Percentiles rank a stretch among this genome's conserved stretches.
Evolutionary conservation across 1,140 invertebrate genomes (phyloP).

Genomic region (Myzus persicae): DNA sequence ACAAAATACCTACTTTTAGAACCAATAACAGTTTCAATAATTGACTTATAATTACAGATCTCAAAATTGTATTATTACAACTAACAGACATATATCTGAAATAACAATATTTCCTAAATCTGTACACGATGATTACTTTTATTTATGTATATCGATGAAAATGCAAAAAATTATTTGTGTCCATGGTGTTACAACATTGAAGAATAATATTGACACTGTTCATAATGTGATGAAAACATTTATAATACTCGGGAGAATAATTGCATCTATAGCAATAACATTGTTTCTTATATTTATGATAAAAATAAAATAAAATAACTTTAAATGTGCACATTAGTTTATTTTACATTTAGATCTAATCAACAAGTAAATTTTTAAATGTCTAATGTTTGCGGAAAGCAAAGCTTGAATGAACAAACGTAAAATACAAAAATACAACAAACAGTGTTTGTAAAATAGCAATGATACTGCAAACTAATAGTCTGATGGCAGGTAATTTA

Average conservation of each 20-base stretch:
- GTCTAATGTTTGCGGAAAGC: slow-evolving; percentile 54
- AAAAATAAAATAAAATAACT: neutral
- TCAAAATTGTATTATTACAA: slow-evolving; percentile 22
- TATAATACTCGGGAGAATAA: neutral
- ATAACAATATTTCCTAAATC: slow-evolving; percentile 29
- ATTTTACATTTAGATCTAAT: neutral
- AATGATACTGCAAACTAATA: slow-evolving; percentile 66
- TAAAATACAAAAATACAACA: slow-evolving; percentile 67
- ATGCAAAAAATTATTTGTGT: slow-evolving; percentile 20
- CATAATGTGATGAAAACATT: neutral
- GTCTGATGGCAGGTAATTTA: slow-evolving; percentile 64
- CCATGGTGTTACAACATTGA: slow-evolving; percentile 26
- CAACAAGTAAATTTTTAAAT: neutral
- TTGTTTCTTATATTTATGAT: slow-evolving; percentile 10
- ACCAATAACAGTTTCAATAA: neutral
- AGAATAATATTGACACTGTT: neutral
- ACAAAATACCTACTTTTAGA: neutral
- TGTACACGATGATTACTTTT: slow-evolving; percentile 16
- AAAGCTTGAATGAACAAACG: slow-evolving; percentile 66
- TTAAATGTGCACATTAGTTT: neutral
- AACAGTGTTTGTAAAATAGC: slow-evolving; percentile 66
- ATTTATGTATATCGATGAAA: slow-evolving; percentile 33
- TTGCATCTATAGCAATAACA: neutral
- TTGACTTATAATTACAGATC: slow-evolving; percentile 17
- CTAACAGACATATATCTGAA: slow-evolving; percentile 20